Base-by-base conservation (phyloP, 2,888 invertebrate species). In the Patella caerulea region DNA sequence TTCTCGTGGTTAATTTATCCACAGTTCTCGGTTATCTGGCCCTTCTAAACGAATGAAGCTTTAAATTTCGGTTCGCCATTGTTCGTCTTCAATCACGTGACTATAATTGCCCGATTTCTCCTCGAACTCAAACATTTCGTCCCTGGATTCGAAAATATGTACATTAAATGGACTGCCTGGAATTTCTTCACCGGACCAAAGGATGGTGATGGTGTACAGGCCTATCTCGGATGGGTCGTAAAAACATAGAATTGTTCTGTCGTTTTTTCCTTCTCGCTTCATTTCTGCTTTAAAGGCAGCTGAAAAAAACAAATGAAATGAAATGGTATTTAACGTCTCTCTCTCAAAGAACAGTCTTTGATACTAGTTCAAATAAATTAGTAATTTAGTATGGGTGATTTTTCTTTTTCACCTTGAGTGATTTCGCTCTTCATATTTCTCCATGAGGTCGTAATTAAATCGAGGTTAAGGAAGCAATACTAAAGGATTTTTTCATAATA, bases 201-300 rank as follows among this genome's bases (percentile, higher is more conserved):
- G 95, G 2, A 98, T 97, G 91, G 98, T 97, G 52, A 99, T 97
- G 79, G 98, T 94, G 92, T 99, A 99, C 92, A 98, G 98, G 56
- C 99, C 99, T 4, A 98, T 98, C 77, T 99, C 99, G 77, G 98
- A 97, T 79, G 99, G 99, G 92, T 99, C 98, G 92, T 97, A 98
- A 93, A 97, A 97, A 94, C 99, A 99, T 76, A 98, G 93, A 91
- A 99, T 99, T 59, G 98, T 98, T 86, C 99, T 94, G 92, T 99
- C 99, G 90, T 98, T 98, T 92, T 98, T 97, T 89, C 96, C 97
- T 92, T 99, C 98, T 17, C 99, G 93, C 91, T 98, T 97, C 98
- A 99, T 99, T 92, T 99, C 99, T 5, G 99, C 99, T 85, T 98
- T 94, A 93, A 99, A 99, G n/a, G 99, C 99, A 81, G 98, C 94